Percentiles rank a stretch among this genome's conserved stretches.
Conservation (phyloP, 1,140 invertebrate genomes). For the Augochlora pura region DNA sequence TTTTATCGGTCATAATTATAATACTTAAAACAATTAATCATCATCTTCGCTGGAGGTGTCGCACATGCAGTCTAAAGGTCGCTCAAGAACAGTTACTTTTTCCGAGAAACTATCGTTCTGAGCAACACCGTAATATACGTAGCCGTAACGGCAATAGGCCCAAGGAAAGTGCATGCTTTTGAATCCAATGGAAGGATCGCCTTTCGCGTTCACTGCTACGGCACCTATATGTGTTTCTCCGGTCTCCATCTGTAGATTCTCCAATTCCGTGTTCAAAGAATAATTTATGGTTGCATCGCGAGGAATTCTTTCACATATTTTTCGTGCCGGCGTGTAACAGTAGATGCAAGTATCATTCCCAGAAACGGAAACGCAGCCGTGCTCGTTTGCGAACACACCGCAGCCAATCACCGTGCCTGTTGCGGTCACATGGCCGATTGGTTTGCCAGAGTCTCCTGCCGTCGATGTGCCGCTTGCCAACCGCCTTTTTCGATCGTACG, state of each 20-base stretch:
- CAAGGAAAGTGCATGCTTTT: slow-evolving; percentile 60
- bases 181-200: slow-evolving; percentile 51
- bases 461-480: slow-evolving; percentile 61
- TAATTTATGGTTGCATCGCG: background rate
- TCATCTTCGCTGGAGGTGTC: slow-evolving; percentile 25
- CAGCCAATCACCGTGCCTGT: slow-evolving; percentile 60
- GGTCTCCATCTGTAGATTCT: slow-evolving; percentile 40
- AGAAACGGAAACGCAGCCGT: slow-evolving; percentile 56
- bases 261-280: slow-evolving; percentile 37
- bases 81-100: slow-evolving; percentile 52
- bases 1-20: background rate
- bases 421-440: slow-evolving; percentile 46
- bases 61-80: slow-evolving; percentile 58
- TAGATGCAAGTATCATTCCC: slow-evolving; percentile 58
- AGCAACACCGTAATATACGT: slow-evolving; percentile 55
- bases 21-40: background rate
- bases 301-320: slow-evolving; percentile 45
- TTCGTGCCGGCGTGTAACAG: slow-evolving; percentile 52
- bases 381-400: slow-evolving; percentile 58
- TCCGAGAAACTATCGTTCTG: slow-evolving; percentile 54
- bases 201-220: slow-evolving; percentile 46
- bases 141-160: slow-evolving; percentile 57
- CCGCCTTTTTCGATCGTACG: slow-evolving; percentile 51
- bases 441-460: slow-evolving; percentile 46
- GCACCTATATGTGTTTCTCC: slow-evolving; percentile 40